phyloP scores from a whole-genome alignment of 2,797 vertebrate genomes.

The Centropyge bicolor region DNA sequence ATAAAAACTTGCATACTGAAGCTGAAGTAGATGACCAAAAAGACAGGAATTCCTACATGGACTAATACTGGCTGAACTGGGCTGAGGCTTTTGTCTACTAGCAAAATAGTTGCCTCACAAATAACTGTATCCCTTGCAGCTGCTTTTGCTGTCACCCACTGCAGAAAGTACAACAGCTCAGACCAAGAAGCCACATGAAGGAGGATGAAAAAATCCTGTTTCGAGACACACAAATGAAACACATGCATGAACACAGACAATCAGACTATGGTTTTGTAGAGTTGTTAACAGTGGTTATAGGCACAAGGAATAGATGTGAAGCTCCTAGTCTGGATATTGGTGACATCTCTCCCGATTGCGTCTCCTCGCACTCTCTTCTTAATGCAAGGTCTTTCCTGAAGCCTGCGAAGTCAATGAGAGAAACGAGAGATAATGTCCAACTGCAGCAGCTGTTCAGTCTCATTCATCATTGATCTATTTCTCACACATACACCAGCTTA shows the following conservation, averaged over 20 bases:
- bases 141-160: slow-evolving; percentile 11
- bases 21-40: slow-evolving; percentile 13
- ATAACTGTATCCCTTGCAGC: not conserved
- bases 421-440: not conserved
- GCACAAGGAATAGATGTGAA: slow-evolving; percentile 45
- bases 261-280: slow-evolving; percentile 25
- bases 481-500: slow-evolving; percentile 46
- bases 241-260: slow-evolving; percentile 56
- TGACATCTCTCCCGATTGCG: slow-evolving; percentile 11
- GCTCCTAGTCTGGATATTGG: slow-evolving; percentile 30
- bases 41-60: not conserved
- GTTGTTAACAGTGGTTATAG: slow-evolving; percentile 46
- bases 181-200: slow-evolving; percentile 4
- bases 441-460: not conserved
- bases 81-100: slow-evolving; percentile 5
- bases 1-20: slow-evolving; percentile 18
- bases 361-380: slow-evolving; percentile 33
- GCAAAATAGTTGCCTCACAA: not conserved
- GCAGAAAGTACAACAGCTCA: slow-evolving; percentile 17
- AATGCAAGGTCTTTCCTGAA: slow-evolving; percentile 58
- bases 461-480: not conserved
- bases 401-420: slow-evolving; percentile 61
- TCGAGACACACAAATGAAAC: slow-evolving; percentile 26
- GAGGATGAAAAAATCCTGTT: not conserved
- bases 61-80: not conserved